These are phyloP conservation scores for Chelonoidis abingdonii DNA, from an alignment of 2,113 vertebrate genomes.

Conservation along the genomic window DNA sequence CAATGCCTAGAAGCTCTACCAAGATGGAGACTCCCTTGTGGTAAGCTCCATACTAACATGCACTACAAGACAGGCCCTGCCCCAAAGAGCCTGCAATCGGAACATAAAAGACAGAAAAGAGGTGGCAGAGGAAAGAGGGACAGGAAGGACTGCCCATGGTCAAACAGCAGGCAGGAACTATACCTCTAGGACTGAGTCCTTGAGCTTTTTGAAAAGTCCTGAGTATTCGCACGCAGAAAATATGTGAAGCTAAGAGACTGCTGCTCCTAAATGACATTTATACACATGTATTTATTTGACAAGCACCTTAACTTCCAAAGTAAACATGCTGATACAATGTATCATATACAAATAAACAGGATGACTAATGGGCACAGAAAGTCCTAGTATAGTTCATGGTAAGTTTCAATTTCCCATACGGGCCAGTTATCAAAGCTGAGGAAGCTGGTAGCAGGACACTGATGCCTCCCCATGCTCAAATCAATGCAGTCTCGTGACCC, in stretches of 20 bases:
- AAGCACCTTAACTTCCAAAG: not conserved
- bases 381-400: not conserved
- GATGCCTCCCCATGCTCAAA: not conserved
- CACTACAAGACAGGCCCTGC: not conserved
- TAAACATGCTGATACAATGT: not conserved
- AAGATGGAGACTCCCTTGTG: not conserved
- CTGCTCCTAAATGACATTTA: not conserved
- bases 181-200: not conserved
- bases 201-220: not conserved
- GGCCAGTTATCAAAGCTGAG: not conserved
- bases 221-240: not conserved
- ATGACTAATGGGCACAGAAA: not conserved
- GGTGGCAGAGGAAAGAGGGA: not conserved
- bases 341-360: not conserved
- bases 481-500: not conserved
- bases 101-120: not conserved
- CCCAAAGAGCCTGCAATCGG: not conserved
- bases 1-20: not conserved
- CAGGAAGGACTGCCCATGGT: not conserved
- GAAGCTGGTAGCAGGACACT: not conserved
- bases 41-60: not conserved
- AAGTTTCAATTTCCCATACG: not conserved
- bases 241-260: fast-evolving
- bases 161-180: not conserved
- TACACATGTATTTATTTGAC: not conserved